Evolutionary conservation across 92 coral and sea anemone species (phyloP), one percentile per base, ranked within the genome.

Genomic region (Muricea muricata): DNA sequence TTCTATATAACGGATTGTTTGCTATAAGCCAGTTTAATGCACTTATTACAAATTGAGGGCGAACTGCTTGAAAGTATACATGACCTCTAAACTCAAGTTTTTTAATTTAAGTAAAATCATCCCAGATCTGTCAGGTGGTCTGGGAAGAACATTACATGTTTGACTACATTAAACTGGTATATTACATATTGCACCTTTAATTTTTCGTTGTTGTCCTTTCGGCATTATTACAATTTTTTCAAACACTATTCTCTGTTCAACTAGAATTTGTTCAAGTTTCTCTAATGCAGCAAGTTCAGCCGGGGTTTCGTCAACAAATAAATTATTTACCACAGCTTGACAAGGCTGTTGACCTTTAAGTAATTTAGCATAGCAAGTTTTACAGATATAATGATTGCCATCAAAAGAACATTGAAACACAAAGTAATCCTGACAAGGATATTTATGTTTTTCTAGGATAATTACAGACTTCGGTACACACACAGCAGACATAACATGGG

Each of bases 1-100:
- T 42, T 41, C 71, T 73, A n/a, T 87, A 87, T 63, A 82, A 81
- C 41, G 81, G 39, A 75, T 82, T 89, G 85, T 80, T 89, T 25
- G 17, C 63, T 75, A 46, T 30, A 90, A 69, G 88, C 91, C 42
- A 37, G 42, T 37, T 37, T 37, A 37, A 37, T 37, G 42, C 42
- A 37, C 42, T 37, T 4, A 37, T 37, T 37, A 37, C 42, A 37
- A 37, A 37, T 9, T 37, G 42, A 37, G 42, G 42, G 42, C 42
- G 42, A 37, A 37, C 42, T 37, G 42, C 42, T 37, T 37, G 42
- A 37, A 37, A 37, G 42, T 37, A 37, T 4, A 87, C 89, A 88
- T 84, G 84, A 48, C 93, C 89, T 84, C 89, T 87, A 63, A 91
- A 91, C 72, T 91, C 41, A 31, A 90, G 84, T 71, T 91, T 91